Evolutionary conservation across 2,113 vertebrate species (phyloP), one percentile per base, ranked within the genome.

Genomic region (Gallinago jamesoni): DNA sequence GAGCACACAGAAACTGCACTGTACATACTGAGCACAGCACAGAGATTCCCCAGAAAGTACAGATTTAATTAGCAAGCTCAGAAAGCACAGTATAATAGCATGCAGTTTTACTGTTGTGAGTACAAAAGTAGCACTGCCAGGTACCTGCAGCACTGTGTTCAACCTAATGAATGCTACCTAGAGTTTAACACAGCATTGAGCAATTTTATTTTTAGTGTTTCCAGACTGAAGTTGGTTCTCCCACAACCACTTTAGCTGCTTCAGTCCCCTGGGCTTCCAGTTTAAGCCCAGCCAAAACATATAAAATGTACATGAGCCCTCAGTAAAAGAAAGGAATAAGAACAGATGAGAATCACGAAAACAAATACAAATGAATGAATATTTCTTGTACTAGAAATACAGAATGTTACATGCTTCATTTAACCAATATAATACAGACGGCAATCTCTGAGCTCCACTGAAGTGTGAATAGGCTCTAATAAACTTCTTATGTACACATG

Each of bases 401-500:
- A 84, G 57, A 94, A 87, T 23, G 93, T 89, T 91, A 94, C 35
- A 84, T 67, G 95, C 91, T 95, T 94, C 94, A 91, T 96, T 95
- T 93, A 95, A 79, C 80, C 93, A 87, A 76, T 94, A 93, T 89
- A 96, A 96, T 91, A 79, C 39, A 62, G 95, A 33, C 81, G 75
- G 87, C 89, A 96, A 89, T 82, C 81, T 96, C 93, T 11, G 11
- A 93, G 89, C 95, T 94, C 62, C 80, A 87, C 43, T 96, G 93
- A 91, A 84, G 94, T 95, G 95, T 91, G 93, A 96, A 93, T 64
- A 89, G 95, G 69, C 57, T 91, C 87, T 95, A 95, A 96, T 94
- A 95, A 96, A 97, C 89, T 95, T 90, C 86, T 74, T 76, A 89
- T 79, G 93, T 94, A 95, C 91, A 94, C 93, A 92, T 78, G 72